A percentile compares a stretch with the other conserved stretches of the same genome.
Conservation (phyloP, 2,113 vertebrate genomes). For the Loxodonta africana region DNA sequence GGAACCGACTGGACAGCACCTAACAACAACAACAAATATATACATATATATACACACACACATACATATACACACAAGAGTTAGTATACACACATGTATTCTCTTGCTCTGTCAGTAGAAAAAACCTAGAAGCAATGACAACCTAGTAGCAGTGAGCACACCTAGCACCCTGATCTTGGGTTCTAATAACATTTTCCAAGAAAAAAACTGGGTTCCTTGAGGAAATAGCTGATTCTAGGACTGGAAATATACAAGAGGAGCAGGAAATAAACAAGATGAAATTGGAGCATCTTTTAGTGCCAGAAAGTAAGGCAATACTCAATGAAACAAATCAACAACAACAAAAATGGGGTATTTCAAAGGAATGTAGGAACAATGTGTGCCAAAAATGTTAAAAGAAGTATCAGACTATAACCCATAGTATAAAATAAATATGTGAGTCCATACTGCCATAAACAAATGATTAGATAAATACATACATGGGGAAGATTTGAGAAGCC, state of each 20-base stretch:
- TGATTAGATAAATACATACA: neutral
- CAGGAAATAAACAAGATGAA: neutral
- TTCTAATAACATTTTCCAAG: neutral
- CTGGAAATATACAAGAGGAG: neutral
- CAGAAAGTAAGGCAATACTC: neutral
- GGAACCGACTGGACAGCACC: no score
- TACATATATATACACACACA: neutral
- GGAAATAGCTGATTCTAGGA: neutral
- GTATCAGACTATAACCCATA: neutral
- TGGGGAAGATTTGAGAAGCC: neutral
- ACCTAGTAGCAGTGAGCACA: no score
- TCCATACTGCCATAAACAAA: neutral
- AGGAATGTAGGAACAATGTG: neutral
- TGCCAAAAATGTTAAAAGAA: neutral
- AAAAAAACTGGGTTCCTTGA: neutral
- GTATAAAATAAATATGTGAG: neutral
- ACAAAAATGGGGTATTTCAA: neutral
- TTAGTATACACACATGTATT: neutral
- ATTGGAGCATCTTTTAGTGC: neutral
- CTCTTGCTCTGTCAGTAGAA: neutral
- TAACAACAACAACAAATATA: no score
- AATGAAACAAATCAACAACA: neutral
- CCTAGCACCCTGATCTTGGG: neutral
- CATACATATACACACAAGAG: neutral
- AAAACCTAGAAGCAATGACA: neutral